A percentile compares a stretch with the other conserved stretches of the same genome.
These are phyloP conservation scores for Drosophila ananassae DNA, from an alignment of 1,140 invertebrate genomes.

Conservation along the genomic window DNA sequence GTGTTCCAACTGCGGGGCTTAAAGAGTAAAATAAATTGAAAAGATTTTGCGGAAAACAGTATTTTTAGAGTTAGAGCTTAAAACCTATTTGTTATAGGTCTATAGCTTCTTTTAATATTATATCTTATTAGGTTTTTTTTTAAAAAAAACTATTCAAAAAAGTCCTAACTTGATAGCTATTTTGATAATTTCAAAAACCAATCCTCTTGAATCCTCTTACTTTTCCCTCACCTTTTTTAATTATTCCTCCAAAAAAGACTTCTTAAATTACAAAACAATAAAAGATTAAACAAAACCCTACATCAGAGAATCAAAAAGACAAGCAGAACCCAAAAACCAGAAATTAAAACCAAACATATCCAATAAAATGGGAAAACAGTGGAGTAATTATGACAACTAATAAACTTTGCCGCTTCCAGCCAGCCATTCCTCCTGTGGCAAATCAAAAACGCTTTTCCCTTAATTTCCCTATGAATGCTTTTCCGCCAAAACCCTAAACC, in stretches of 20 bases:
- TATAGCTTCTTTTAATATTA: too few species aligned
- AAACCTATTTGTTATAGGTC: too few species aligned
- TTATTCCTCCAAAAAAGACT: background rate
- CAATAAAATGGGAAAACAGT: background rate
- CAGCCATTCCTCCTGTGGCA: constrained; percentile 21
- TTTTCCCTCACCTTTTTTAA: too few species aligned
- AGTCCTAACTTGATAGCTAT: too few species aligned
- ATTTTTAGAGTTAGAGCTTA: too few species aligned
- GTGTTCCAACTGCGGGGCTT: background rate
- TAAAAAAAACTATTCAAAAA: too few species aligned
- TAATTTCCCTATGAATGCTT: constrained; percentile 22
- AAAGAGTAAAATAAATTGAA: background rate
- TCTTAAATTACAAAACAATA: background rate
- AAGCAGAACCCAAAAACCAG: background rate
- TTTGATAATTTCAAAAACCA: too few species aligned
- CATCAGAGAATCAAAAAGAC: background rate
- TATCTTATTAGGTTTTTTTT: too few species aligned
- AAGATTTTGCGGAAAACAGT: background rate
- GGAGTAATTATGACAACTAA: constrained; percentile 7
- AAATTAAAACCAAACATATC: constrained; percentile 11
- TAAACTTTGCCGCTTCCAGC: constrained; percentile 6
- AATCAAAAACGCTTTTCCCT: constrained; percentile 17
- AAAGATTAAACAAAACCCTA: background rate
- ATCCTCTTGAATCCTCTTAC: too few species aligned
- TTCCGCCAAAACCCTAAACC: background rate